Evolutionary conservation across 2,113 vertebrate genomes (phyloP).

Genomic region (Spheniscus mendiculus): DNA sequence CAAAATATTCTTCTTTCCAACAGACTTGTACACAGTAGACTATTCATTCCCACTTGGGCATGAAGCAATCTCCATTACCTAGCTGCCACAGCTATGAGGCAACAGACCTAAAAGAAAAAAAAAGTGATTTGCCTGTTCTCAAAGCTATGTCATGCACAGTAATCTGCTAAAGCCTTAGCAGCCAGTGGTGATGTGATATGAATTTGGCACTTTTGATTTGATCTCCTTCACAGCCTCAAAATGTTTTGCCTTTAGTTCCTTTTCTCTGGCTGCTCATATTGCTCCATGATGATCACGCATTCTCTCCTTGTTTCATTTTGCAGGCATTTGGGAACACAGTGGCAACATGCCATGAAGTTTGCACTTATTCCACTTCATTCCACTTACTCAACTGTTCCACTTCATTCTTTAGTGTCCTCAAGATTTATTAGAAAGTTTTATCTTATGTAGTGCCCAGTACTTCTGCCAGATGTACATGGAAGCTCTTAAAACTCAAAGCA

Average conservation of each 20-base stretch:
- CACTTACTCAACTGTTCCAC: neutral
- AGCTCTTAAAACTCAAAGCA: conserved; percentile 8
- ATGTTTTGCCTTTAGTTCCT: neutral
- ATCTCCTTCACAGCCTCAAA: neutral
- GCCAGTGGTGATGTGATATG: neutral
- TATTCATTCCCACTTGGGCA: neutral
- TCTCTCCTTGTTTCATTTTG: neutral
- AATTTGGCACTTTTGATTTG: conserved; percentile 1
- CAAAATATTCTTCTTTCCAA: conserved; percentile 3
- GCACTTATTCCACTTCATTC: neutral
- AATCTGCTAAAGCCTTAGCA: neutral
- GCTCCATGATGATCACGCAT: neutral
- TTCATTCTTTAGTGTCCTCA: conserved; percentile 14
- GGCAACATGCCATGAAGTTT: neutral
- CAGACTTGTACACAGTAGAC: neutral
- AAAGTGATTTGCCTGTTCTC: neutral
- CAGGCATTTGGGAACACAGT: neutral
- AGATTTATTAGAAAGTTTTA: conserved; percentile 38
- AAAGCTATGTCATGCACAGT: neutral
- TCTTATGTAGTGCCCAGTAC: neutral
- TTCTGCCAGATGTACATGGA: neutral
- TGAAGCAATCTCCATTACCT: neutral
- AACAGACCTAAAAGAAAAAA: neutral
- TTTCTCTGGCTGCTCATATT: neutral
- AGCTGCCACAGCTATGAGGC: neutral